A percentile compares a stretch with the other conserved stretches of the same genome.
Evolutionary conservation across 1,140 invertebrate species (phyloP).

Genomic region (Sitophilus oryzae): DNA sequence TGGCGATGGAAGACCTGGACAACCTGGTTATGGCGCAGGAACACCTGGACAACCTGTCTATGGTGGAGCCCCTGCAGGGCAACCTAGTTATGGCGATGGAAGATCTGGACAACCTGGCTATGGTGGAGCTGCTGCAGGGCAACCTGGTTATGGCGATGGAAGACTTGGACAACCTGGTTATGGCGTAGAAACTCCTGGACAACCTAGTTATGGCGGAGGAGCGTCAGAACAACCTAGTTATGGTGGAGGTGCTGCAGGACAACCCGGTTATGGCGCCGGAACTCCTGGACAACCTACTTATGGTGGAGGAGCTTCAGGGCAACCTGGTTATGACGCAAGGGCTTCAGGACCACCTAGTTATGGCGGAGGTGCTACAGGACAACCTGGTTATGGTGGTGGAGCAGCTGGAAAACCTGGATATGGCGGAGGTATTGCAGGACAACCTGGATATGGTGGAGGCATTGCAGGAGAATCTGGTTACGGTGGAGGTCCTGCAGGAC

Average conservation of each 20-base stretch:
- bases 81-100: not conserved
- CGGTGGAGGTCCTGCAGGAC: not conserved
- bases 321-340: too few species aligned
- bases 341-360: not conserved
- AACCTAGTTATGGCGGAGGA: not conserved
- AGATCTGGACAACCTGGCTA: not conserved
- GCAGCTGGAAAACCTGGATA: constrained; percentile 7
- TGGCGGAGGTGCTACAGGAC: not conserved
- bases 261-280: not conserved
- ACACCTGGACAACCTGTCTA: not conserved
- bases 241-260: constrained; percentile 1
- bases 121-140: not conserved
- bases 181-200: not conserved
- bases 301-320: not conserved
- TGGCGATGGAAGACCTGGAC: not conserved
- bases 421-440: not conserved
- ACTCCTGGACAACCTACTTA: not conserved
- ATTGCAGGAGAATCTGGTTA: constrained; percentile 7
- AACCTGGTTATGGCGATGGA: not conserved
- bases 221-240: not conserved
- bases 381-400: not conserved
- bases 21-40: not conserved
- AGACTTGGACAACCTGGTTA: not conserved
- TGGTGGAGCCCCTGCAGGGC: not conserved
- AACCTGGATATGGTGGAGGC: not conserved